Evolutionary conservation across 2,888 invertebrate genomes (phyloP).

Genomic region (Meiosimyza decipiens): DNA sequence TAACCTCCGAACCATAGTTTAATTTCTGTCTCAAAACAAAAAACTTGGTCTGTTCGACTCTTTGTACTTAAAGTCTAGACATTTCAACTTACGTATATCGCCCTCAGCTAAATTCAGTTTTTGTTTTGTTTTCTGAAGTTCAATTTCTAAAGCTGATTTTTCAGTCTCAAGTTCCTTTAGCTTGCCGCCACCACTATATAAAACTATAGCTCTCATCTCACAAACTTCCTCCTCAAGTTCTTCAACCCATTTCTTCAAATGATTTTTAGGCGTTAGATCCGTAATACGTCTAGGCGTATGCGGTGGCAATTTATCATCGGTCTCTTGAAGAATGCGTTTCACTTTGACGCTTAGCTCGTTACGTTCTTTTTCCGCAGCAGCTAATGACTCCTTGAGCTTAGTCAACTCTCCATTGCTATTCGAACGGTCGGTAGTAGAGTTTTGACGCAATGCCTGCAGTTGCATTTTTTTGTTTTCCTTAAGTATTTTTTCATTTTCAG

Average conservation of each 20-base stretch:
- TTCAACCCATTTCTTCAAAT: constrained; percentile 81
- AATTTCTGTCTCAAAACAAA: no score
- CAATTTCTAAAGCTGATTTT: constrained; percentile 72
- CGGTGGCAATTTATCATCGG: constrained; percentile 75
- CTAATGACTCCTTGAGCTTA: constrained; percentile 70
- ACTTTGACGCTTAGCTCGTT: constrained; percentile 74
- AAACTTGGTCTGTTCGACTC: no score
- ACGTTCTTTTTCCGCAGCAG: constrained; percentile 73
- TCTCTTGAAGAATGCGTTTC: constrained; percentile 75
- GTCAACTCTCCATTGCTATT: constrained; percentile 68
- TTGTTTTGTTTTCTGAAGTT: constrained; percentile 75
- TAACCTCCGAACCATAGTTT: no score
- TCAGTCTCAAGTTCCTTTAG: constrained; percentile 73
- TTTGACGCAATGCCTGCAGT: constrained; percentile 68
- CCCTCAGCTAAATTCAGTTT: constrained; percentile 74
- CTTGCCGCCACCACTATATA: constrained; percentile 65
- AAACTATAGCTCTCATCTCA: constrained; percentile 64
- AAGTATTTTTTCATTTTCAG: constrained; percentile 79
- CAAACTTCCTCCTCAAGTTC: constrained; percentile 90
- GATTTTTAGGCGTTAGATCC: constrained; percentile 69
- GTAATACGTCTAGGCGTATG: constrained; percentile 80
- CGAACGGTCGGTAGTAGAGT: constrained; percentile 47
- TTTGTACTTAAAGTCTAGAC: no score
- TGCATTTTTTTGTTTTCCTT: constrained; percentile 80
- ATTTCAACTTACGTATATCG: constrained; percentile 57